phyloP scores from a whole-genome alignment of 2,888 invertebrate species.

The Fragum whitleyi region DNA sequence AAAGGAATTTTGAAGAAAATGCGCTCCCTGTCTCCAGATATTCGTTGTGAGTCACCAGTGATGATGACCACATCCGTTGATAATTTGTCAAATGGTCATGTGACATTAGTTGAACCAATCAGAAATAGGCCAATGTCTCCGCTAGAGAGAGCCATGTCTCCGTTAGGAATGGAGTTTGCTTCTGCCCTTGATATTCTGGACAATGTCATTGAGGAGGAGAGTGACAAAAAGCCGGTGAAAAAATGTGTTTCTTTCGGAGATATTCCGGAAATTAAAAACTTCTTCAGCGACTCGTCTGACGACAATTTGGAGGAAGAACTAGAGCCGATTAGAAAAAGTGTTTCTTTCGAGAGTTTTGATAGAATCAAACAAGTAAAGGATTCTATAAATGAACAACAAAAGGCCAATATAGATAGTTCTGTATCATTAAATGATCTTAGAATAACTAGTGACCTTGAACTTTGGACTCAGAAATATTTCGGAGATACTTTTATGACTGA shows the following conservation, averaged over 20 bases:
- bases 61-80: slow-evolving; percentile 29
- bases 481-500: not conserved
- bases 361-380: slow-evolving; percentile 46
- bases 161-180: slow-evolving; percentile 55
- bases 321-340: slow-evolving; percentile 35
- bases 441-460: slow-evolving; percentile 23
- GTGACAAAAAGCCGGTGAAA: slow-evolving; percentile 49
- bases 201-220: slow-evolving; percentile 63
- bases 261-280: slow-evolving; percentile 60
- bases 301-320: slow-evolving; percentile 49
- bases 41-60: slow-evolving; percentile 35
- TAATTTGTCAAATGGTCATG: slow-evolving; percentile 23
- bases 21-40: slow-evolving; percentile 47
- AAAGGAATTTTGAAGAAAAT: slow-evolving; percentile 64
- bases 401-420: slow-evolving; percentile 50
- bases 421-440: slow-evolving; percentile 48
- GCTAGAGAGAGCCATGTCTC: slow-evolving; percentile 48
- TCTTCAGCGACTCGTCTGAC: slow-evolving; percentile 57
- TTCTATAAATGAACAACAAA: slow-evolving; percentile 42
- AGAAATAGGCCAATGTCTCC: slow-evolving; percentile 58
- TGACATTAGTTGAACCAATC: slow-evolving; percentile 1
- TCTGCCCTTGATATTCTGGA: slow-evolving; percentile 67
- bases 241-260: slow-evolving; percentile 64
- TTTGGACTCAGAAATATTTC: slow-evolving; percentile 22
- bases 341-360: slow-evolving; percentile 47